These are phyloP conservation scores for Bombylius major DNA, from an alignment of 2,888 invertebrate genomes.

Conservation along the genomic window DNA sequence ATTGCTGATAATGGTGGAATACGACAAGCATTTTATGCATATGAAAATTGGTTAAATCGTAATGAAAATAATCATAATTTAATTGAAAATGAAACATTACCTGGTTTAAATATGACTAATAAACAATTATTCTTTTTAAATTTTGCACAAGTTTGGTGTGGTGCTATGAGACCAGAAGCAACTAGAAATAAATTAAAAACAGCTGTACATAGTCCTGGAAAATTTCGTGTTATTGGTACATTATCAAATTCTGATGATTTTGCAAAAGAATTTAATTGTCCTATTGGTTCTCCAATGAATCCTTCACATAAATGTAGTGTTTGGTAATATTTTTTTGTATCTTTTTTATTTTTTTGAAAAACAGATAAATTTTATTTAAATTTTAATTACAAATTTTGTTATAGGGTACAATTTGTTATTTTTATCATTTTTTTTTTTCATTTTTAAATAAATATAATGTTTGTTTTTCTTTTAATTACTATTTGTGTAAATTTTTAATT, in stretches of 20 bases:
- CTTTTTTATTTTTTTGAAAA: too few relatives aligned
- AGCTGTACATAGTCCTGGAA: conserved; percentile 72
- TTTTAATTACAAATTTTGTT: too few relatives aligned
- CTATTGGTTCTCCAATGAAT: conserved; percentile 65
- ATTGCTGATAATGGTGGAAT: conserved; percentile 95
- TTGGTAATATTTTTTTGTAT: conserved; percentile 40
- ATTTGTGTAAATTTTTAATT: too few relatives aligned
- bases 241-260: conserved; percentile 67
- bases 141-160: conserved; percentile 81
- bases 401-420: too few relatives aligned
- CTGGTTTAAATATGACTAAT: conserved; percentile 60
- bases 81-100: conserved; percentile 45
- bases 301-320: conserved; percentile 64
- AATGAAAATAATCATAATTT: conserved; percentile 31
- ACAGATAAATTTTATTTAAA: too few relatives aligned
- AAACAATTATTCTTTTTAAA: conserved; percentile 82
- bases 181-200: conserved; percentile 67
- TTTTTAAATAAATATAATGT: too few relatives aligned
- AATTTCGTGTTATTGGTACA: conserved; percentile 67
- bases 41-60: conserved; percentile 57
- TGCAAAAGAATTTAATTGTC: conserved; percentile 57
- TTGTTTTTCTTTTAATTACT: too few relatives aligned
- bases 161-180: conserved; percentile 69
- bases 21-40: conserved; percentile 82
- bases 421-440: too few relatives aligned